phyloP scores from a whole-genome alignment of 1,140 invertebrate species.

The Agrypnia vestita region DNA sequence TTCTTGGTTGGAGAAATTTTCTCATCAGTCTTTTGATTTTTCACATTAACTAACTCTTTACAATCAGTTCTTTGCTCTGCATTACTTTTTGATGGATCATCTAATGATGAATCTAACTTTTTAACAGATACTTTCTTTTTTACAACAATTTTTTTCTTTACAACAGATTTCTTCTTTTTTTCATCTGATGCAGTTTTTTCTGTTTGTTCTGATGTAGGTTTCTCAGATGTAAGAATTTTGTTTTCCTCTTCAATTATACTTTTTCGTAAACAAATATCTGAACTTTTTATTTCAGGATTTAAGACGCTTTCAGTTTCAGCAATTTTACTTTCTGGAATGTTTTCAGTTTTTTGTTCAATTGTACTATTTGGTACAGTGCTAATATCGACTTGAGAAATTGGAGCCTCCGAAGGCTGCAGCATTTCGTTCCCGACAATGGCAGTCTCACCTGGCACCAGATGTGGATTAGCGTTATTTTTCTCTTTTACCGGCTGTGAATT shows the following conservation, averaged over 20 bases:
- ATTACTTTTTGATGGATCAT: constrained; percentile 11
- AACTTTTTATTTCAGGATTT: not conserved
- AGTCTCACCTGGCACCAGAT: too few species aligned
- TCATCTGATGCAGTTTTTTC: constrained; percentile 65
- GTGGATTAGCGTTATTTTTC: too few species aligned
- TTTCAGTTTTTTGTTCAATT: constrained; percentile 26
- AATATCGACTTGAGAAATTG: too few species aligned
- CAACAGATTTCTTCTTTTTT: constrained; percentile 66
- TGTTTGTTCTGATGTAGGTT: constrained; percentile 43
- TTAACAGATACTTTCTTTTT: constrained; percentile 61
- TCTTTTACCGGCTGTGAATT: too few species aligned
- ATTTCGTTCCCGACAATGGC: too few species aligned
- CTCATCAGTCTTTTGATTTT: constrained; percentile 65
- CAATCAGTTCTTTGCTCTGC: not conserved
- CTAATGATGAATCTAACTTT: constrained; percentile 60
- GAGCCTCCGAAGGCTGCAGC: too few species aligned
- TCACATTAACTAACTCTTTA: constrained; percentile 17
- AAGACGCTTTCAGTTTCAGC: not conserved
- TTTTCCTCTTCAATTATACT: not conserved
- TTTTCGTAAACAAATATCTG: not conserved
- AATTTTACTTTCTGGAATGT: constrained; percentile 52
- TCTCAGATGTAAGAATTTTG: not conserved
- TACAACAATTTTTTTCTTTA: constrained; percentile 70
- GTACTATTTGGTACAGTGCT: not conserved
- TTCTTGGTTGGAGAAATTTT: constrained; percentile 71